Evolutionary conservation across 2,797 vertebrate genomes (phyloP).

Genomic region (Cuculus canorus): DNA sequence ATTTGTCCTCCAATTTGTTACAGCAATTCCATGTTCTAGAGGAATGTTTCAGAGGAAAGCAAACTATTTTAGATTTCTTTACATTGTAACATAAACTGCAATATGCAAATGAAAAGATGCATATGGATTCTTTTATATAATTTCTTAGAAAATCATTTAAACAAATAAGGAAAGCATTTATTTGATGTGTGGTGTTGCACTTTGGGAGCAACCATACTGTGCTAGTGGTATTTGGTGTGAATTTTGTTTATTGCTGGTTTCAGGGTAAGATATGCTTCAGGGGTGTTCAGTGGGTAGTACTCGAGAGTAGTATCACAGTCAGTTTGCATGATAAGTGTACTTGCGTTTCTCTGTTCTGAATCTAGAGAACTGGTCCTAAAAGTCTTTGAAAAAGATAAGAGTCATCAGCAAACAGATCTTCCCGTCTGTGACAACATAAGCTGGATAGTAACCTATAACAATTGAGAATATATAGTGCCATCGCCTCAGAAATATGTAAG

Average conservation of each 20-base stretch:
- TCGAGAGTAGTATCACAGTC: not conserved
- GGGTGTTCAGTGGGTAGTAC: not conserved
- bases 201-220: not conserved
- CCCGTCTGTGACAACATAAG: not conserved
- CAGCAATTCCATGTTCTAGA: constrained; percentile 18
- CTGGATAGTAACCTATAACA: not conserved
- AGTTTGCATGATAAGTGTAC: not conserved
- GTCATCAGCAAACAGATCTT: not conserved
- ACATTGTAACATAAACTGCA: not conserved
- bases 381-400: not conserved
- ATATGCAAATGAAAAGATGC: not conserved
- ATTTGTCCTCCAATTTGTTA: constrained; percentile 59
- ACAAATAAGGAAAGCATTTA: not conserved
- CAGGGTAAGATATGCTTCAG: not conserved
- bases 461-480: not conserved
- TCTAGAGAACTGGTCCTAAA: not conserved
- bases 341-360: not conserved
- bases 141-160: not conserved
- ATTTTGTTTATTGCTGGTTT: constrained; percentile 24
- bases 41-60: not conserved
- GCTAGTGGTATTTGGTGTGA: not conserved
- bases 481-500: not conserved
- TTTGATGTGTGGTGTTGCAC: not conserved
- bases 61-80: constrained; percentile 1
- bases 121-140: not conserved